These are phyloP conservation scores for Callyntrura sp. DNA, from an alignment of 2,888 invertebrate species.

Conservation along the genomic window DNA sequence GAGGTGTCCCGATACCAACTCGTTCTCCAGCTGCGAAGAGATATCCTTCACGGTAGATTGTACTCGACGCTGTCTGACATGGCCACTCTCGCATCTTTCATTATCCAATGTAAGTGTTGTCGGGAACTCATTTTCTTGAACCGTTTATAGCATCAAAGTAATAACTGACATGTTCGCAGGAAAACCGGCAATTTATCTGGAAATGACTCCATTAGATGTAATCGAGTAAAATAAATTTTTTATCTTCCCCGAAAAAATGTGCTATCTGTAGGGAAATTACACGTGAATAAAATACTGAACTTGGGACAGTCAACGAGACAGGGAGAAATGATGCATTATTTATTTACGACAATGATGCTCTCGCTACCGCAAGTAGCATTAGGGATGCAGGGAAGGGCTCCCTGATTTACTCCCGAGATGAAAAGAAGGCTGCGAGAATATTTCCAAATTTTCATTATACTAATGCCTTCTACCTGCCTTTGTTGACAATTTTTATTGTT, in stretches of 20 bases:
- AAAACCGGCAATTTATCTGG: neutral
- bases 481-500: slow-evolving; percentile 49
- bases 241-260: slow-evolving; percentile 1
- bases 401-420: slow-evolving; percentile 3
- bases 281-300: neutral
- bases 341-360: neutral
- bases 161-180: neutral
- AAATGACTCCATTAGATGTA: slow-evolving; percentile 17
- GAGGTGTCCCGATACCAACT: slow-evolving; percentile 98
- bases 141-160: neutral
- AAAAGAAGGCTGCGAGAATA: neutral
- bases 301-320: neutral
- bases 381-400: neutral
- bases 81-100: slow-evolving; percentile 95
- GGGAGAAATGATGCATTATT: neutral
- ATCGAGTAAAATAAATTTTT: neutral
- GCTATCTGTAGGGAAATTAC: neutral
- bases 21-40: slow-evolving; percentile 96
- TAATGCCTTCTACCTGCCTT: slow-evolving; percentile 10
- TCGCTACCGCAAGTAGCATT: too few species aligned
- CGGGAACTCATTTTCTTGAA: neutral
- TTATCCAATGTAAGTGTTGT: slow-evolving; percentile 93
- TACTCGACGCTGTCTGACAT: slow-evolving; percentile 96
- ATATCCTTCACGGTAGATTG: slow-evolving; percentile 96
- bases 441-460: slow-evolving; percentile 21